These are phyloP conservation scores for Drosophila azteca DNA, from an alignment of 1,140 invertebrate genomes.

Conservation along the genomic window DNA sequence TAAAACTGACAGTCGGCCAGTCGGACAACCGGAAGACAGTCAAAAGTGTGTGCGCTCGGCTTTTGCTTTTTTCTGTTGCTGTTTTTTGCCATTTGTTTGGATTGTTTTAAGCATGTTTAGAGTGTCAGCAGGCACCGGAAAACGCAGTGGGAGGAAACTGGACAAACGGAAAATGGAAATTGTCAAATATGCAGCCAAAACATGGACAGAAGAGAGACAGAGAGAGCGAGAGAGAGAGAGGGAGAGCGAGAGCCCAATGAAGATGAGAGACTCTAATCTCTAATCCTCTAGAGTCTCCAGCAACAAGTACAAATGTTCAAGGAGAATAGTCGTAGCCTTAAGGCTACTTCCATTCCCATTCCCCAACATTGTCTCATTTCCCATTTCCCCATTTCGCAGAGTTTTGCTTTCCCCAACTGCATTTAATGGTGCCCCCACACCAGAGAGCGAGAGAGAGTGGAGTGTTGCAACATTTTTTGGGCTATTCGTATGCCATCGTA, in stretches of 20 bases:
- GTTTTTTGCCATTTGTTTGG: conserved; percentile 39
- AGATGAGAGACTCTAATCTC: conserved; percentile 16
- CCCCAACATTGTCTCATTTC: conserved; percentile 13
- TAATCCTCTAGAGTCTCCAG: conserved; percentile 27
- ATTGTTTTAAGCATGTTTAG: conserved; percentile 51
- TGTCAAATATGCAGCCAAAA: conserved; percentile 39
- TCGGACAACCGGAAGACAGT: not conserved
- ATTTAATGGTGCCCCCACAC: conserved; percentile 17
- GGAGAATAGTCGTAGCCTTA: not conserved
- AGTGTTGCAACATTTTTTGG: conserved; percentile 12
- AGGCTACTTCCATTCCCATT: no score
- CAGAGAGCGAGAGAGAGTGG: no score
- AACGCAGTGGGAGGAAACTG: not conserved
- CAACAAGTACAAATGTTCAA: conserved; percentile 37
- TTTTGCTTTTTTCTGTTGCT: not conserved
- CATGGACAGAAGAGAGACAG: not conserved
- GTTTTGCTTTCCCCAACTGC: conserved; percentile 22
- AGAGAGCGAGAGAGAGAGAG: not conserved
- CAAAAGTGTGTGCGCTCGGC: conserved; percentile 13
- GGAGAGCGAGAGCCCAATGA: not conserved
- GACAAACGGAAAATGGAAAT: conserved; percentile 21
- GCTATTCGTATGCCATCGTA: conserved; percentile 24
- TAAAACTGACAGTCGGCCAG: conserved; percentile 37
- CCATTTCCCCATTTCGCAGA: conserved; percentile 8
- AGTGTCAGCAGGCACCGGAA: conserved; percentile 17